Evolutionary conservation across 2,888 invertebrate species (phyloP), one percentile per base, ranked within the genome.

Genomic region (Sympetrum striolatum): DNA sequence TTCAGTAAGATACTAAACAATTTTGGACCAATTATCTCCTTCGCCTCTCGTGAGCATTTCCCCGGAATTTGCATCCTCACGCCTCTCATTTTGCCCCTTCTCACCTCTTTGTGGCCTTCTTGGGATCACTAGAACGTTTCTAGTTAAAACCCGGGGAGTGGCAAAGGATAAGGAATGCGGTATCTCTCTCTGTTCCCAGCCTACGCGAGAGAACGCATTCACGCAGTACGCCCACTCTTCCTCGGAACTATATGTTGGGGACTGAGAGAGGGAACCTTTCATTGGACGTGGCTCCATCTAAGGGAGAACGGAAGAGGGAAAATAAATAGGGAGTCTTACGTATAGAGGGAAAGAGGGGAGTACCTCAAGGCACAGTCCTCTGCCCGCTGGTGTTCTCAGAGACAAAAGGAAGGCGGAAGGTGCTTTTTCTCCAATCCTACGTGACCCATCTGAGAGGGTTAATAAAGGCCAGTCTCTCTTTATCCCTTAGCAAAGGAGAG

Each of bases 301-400:
- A 73, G 15, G 39, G 53, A 25, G 31, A 14, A 25, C 25, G 73
- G 31, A 73, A 6, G 25, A 14, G 73, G 82, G 25, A 18, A 82
- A 82, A 82, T 82, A 82, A 82, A 53, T 53, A 53, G 82, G 25
- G 53, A 25, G 58, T n/a, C 18, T 37, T 35, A 44, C 25, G 82
- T 2, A 10, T 53, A 22, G 53, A 53, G 58, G 73, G 82, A 15
- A 31, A 31, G 15, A 58, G 82, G 12, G 25, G 82, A 53, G 58
- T 82, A 82, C 82, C 82, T 82, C 82, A 82, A 82, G 81, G 81
- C 44, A 58, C 48, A 48, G 48, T 82, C 82, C 39, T 82, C n/a
- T 25, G 12, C 82, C 82, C 53, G 14, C 53, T 82, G 12, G 82
- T 31, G 82, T 82, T 82, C 39, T 25, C 18, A 25, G 53, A 53